A percentile compares a stretch with the other conserved stretches of the same genome.
Conservation (phyloP, 2,888 invertebrate genomes). For the Drosophila anomalata region DNA sequence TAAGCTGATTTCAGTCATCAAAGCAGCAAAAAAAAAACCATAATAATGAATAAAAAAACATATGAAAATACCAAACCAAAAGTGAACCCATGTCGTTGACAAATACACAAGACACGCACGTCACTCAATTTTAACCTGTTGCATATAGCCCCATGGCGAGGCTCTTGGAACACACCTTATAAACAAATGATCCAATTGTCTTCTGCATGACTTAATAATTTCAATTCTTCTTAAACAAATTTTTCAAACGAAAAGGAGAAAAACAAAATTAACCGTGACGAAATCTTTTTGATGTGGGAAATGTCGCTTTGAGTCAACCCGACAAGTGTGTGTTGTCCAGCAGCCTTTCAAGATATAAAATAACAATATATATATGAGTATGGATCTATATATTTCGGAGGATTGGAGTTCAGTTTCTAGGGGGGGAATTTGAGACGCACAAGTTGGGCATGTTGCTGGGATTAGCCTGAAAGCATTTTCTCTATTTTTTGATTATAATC, state of each 20-base stretch:
- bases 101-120: constrained; percentile 55
- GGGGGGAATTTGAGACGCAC: constrained; percentile 64
- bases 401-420: not conserved
- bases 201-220: constrained; percentile 79
- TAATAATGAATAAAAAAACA: constrained; percentile 28
- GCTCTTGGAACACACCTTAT: constrained; percentile 63
- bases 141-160: constrained; percentile 49
- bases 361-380: constrained; percentile 27
- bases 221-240: constrained; percentile 55
- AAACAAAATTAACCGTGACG: constrained; percentile 74
- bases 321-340: constrained; percentile 75
- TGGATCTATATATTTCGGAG: constrained; percentile 17
- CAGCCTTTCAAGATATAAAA: constrained; percentile 48
- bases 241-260: constrained; percentile 56
- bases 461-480: constrained; percentile 80
- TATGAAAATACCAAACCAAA: constrained; percentile 13
- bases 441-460: constrained; percentile 72
- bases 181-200: constrained; percentile 79
- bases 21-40: constrained; percentile 18
- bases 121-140: constrained; percentile 72
- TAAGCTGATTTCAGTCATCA: constrained; percentile 73
- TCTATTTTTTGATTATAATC: constrained; percentile 66
- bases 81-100: constrained; percentile 57
- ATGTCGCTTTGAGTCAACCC: constrained; percentile 76
- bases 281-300: constrained; percentile 81